phyloP scores from a whole-genome alignment of 2,888 invertebrate species.

The Campopleginae sp. region DNA sequence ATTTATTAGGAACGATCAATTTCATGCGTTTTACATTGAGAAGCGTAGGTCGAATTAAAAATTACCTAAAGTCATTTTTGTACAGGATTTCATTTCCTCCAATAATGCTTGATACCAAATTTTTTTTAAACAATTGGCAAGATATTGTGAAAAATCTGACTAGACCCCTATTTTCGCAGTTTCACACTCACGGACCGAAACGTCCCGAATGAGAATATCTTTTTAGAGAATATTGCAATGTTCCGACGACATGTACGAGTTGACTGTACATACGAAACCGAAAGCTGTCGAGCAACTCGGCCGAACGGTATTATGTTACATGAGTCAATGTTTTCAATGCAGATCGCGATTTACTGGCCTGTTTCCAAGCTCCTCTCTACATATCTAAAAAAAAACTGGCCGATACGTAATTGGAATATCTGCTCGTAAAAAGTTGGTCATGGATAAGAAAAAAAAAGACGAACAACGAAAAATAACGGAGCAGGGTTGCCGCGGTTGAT shows the following conservation, averaged over 20 bases:
- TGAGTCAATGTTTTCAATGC: conserved; percentile 51
- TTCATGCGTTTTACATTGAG: no score
- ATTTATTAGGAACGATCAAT: no score
- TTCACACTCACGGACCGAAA: no score
- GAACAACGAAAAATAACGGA: conserved; percentile 28
- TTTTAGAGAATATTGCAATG: conserved; percentile 36
- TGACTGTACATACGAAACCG: conserved; percentile 4
- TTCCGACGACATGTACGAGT: neutral
- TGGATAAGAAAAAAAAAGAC: conserved; percentile 21
- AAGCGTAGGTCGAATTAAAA: no score
- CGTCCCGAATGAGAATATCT: conserved; percentile 9
- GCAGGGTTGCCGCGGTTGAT: conserved; percentile 14
- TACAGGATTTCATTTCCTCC: no score
- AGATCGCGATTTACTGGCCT: conserved; percentile 56
- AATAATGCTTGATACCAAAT: no score
- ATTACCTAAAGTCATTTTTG: no score
- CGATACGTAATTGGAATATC: conserved; percentile 64
- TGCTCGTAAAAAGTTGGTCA: conserved; percentile 64
- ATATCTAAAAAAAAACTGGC: conserved; percentile 16
- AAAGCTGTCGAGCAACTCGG: conserved; percentile 37
- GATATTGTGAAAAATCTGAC: no score
- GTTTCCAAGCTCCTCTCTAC: conserved; percentile 59
- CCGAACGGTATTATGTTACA: conserved; percentile 50
- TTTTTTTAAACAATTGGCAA: no score
- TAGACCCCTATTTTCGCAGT: no score